Evolutionary conservation across 2,797 vertebrate species (phyloP).

Genomic region (Geotrypetes seraphini): DNA sequence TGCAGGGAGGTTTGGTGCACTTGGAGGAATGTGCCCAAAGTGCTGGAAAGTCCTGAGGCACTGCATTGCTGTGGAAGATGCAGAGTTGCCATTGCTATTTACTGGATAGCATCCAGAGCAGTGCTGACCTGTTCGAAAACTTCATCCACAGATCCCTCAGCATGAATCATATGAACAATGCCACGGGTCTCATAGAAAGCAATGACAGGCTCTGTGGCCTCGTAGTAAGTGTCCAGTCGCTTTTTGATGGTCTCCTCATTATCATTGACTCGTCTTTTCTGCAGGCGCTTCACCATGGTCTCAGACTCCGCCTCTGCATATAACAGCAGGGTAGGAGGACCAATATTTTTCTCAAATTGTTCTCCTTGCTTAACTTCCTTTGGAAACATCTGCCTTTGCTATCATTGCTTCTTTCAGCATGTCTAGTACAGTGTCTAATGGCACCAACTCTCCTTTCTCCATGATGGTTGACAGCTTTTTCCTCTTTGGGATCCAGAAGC

Average conservation of each 20-base stretch:
- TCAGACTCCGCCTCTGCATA: slow-evolving; percentile 84
- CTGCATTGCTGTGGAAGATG: background rate
- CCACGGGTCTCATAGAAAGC: slow-evolving; percentile 77
- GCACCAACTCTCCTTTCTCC: slow-evolving; percentile 92
- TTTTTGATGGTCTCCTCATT: slow-evolving; percentile 97
- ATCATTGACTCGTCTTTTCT: slow-evolving; percentile 88
- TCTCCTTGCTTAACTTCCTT: slow-evolving; percentile 95
- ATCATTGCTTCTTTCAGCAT: slow-evolving; percentile 96
- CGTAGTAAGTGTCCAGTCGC: slow-evolving; percentile 90
- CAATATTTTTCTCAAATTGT: slow-evolving; percentile 94
- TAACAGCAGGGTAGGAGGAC: slow-evolving; percentile 79
- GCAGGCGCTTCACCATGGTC: slow-evolving; percentile 85
- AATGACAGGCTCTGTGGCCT: slow-evolving; percentile 92
- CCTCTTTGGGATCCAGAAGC: slow-evolving; percentile 81
- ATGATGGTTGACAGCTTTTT: slow-evolving; percentile 86
- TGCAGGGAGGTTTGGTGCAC: background rate
- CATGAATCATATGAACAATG: slow-evolving; percentile 88
- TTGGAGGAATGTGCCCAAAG: no score
- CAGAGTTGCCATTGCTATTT: slow-evolving; percentile 53
- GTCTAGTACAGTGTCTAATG: slow-evolving; percentile 90
- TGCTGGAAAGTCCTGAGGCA: no score
- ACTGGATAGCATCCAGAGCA: slow-evolving; percentile 77
- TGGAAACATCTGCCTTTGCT: slow-evolving; percentile 79
- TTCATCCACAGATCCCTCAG: slow-evolving; percentile 77
- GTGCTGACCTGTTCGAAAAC: slow-evolving; percentile 79